Percentiles rank a stretch among this genome's conserved stretches.
phyloP scores from a whole-genome alignment of 2,888 invertebrate species.

The Eristalinus sepulchralis region DNA sequence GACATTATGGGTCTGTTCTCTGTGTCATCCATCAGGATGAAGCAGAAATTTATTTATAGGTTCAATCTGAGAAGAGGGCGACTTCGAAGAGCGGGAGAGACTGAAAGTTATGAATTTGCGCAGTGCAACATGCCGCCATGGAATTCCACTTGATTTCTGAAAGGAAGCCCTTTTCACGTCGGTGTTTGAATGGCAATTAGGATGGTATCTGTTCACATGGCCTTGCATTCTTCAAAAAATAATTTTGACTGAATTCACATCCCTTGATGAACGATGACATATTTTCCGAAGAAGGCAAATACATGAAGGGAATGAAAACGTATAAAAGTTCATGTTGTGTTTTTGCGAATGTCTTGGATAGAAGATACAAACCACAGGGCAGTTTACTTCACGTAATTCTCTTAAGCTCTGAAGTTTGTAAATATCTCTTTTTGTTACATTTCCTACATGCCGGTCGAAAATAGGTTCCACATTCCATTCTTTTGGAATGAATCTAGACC shows the following conservation, averaged over 20 bases:
- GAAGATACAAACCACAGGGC: too few relatives aligned
- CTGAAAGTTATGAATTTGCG: slow-evolving; percentile 30
- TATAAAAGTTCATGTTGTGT: too few relatives aligned
- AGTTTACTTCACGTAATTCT: neutral
- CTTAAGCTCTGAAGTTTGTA: too few relatives aligned
- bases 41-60: slow-evolving; percentile 56
- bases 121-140: slow-evolving; percentile 39
- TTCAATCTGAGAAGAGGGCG: slow-evolving; percentile 1
- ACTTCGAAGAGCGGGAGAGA: slow-evolving; percentile 11
- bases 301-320: too few relatives aligned
- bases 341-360: too few relatives aligned
- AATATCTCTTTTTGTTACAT: too few relatives aligned
- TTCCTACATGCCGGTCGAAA: too few relatives aligned
- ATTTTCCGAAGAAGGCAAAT: too few relatives aligned
- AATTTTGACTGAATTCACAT: too few relatives aligned
- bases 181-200: neutral
- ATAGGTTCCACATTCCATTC: neutral
- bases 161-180: neutral
- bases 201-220: too few relatives aligned
- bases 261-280: too few relatives aligned
- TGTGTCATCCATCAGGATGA: slow-evolving; percentile 15
- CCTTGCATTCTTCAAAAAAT: too few relatives aligned
- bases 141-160: neutral
- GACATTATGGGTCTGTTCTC: slow-evolving; percentile 30
- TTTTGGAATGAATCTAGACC: neutral